phyloP scores from a whole-genome alignment of 2,797 vertebrate species.

The Myripristis jacobus region DNA sequence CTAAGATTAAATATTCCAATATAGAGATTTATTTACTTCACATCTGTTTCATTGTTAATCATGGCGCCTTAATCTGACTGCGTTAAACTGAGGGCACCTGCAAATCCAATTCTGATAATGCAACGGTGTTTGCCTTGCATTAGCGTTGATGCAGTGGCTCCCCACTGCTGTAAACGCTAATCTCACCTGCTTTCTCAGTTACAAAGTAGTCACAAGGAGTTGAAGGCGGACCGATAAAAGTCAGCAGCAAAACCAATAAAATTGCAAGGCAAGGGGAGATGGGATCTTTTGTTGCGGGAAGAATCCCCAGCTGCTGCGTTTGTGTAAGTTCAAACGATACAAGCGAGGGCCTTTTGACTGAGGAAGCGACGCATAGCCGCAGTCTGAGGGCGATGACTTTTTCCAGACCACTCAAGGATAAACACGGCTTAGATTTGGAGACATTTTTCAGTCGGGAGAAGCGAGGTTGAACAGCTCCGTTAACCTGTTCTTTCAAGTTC shows the following conservation, averaged over 20 bases:
- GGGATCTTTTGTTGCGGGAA: slow-evolving; percentile 8
- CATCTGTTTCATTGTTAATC: slow-evolving; percentile 20
- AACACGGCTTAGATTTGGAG: not conserved
- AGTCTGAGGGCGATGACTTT: not conserved
- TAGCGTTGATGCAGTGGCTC: not conserved
- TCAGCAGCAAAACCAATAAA: not conserved
- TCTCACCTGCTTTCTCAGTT: slow-evolving; percentile 14
- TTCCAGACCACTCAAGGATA: not conserved
- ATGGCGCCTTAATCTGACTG: slow-evolving; percentile 8
- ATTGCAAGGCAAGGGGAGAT: not conserved
- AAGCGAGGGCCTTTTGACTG: not conserved
- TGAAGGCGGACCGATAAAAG: not conserved
- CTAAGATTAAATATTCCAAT: slow-evolving; percentile 1
- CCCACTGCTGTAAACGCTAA: slow-evolving; percentile 5
- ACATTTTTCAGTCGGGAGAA: not conserved
- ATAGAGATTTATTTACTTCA: not conserved
- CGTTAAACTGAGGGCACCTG: not conserved
- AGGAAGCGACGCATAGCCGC: not conserved
- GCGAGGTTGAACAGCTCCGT: too few relatives aligned
- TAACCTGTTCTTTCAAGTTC: too few relatives aligned
- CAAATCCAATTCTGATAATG: too few relatives aligned
- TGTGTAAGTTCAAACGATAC: not conserved
- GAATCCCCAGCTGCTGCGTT: slow-evolving; percentile 8
- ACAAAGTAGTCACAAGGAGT: not conserved
- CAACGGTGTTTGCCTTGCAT: not conserved